A percentile compares a stretch with the other conserved stretches of the same genome.
phyloP scores from a whole-genome alignment of 2,797 vertebrate species.

The Amniataba percoides region DNA sequence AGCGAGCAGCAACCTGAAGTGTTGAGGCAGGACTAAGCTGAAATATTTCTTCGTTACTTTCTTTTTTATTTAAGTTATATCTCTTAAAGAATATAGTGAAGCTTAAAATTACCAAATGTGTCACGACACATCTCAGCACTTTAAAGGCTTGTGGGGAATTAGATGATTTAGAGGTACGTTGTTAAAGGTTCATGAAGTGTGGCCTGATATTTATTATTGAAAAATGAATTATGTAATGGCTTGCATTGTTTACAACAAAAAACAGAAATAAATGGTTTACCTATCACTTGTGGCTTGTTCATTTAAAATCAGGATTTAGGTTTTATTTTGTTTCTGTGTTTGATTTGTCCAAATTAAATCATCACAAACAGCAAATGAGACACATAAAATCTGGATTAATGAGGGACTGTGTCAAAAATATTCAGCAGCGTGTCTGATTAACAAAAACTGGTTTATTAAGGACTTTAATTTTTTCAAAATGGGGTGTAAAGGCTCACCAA shows the following conservation, averaged over 20 bases:
- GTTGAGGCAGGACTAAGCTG: background rate
- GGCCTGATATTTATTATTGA: constrained; percentile 42
- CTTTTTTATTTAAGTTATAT: background rate
- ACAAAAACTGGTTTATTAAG: background rate
- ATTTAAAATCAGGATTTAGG: background rate
- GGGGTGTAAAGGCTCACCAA: background rate
- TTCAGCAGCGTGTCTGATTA: background rate
- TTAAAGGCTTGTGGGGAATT: constrained; percentile 8
- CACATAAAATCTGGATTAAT: background rate
- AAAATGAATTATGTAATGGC: background rate
- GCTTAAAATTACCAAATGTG: background rate
- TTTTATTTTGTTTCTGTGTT: background rate
- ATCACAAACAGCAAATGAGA: background rate
- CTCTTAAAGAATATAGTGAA: background rate
- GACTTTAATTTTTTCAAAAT: background rate
- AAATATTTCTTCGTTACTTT: too few species aligned
- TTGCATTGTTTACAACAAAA: constrained; percentile 22
- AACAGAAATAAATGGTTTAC: constrained; percentile 31
- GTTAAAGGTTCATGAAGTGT: background rate
- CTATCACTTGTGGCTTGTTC: background rate
- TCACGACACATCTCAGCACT: constrained; percentile 14
- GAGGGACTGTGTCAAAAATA: background rate
- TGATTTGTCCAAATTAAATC: constrained; percentile 9
- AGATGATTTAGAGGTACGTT: background rate
- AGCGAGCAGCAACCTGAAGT: background rate